Percentiles rank a stretch among this genome's conserved stretches.
These are phyloP conservation scores for Corythoichthys haematopterus DNA, from an alignment of 2,113 vertebrate species.

Conservation along the genomic window DNA sequence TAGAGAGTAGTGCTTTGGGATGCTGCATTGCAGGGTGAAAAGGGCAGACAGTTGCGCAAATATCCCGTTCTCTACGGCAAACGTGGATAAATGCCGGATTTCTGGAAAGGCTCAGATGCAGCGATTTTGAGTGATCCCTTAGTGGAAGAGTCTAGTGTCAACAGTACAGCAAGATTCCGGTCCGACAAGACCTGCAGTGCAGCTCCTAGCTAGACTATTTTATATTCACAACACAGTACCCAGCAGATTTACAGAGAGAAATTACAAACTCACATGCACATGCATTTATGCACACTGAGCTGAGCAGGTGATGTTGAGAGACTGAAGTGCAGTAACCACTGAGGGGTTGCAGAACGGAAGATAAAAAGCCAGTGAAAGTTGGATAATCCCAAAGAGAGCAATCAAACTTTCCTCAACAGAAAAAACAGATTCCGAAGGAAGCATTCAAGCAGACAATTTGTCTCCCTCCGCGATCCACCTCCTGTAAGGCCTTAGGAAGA, in stretches of 20 bases:
- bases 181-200: conserved; percentile 59
- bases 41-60: neutral
- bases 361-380: neutral
- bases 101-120: neutral
- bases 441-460: neutral
- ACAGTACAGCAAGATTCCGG: neutral
- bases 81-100: neutral
- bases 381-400: neutral
- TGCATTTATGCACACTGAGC: conserved; percentile 7
- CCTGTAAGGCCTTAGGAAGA: conserved; percentile 27
- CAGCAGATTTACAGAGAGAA: conserved; percentile 32
- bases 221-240: conserved; percentile 61
- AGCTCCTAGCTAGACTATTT: conserved; percentile 61
- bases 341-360: neutral
- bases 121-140: neutral
- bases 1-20: neutral
- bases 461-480: conserved; percentile 16
- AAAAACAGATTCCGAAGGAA: neutral
- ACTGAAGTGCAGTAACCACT: neutral
- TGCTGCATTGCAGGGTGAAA: neutral
- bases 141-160: neutral
- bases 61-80: neutral
- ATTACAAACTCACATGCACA: conserved; percentile 12
- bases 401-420: neutral
- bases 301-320: conserved; percentile 12